These are phyloP conservation scores for Thysanoteuthis rhombus DNA, from an alignment of 2,888 invertebrate species.

Conservation along the genomic window DNA sequence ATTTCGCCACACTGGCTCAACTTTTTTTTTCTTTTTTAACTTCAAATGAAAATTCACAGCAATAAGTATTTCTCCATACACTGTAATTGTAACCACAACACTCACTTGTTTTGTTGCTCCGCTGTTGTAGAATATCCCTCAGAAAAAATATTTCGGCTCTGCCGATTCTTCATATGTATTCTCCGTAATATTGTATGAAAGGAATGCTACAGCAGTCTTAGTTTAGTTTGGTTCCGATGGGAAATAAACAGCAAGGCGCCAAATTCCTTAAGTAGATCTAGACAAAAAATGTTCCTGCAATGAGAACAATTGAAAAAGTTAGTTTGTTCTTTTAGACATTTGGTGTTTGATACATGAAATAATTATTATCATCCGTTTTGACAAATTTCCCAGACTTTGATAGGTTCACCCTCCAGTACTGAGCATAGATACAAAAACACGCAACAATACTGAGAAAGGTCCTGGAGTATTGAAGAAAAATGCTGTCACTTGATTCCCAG, in stretches of 20 bases:
- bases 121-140: background rate
- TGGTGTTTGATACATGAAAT: background rate
- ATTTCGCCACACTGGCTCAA: background rate
- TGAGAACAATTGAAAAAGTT: background rate
- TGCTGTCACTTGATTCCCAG: too few species aligned
- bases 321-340: background rate
- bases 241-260: background rate
- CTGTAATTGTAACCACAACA: background rate
- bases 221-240: background rate
- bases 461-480: too few species aligned
- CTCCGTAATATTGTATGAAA: background rate
- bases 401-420: background rate
- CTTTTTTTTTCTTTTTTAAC: too few species aligned
- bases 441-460: too few species aligned
- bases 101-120: background rate
- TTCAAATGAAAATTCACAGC: background rate
- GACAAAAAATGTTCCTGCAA: background rate
- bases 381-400: background rate
- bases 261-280: background rate
- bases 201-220: background rate
- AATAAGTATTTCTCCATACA: background rate
- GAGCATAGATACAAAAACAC: too few species aligned
- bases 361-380: background rate
- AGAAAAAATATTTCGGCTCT: too few species aligned
- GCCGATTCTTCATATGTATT: too few species aligned